Evolutionary conservation across 92 coral and sea anemone species (phyloP).

Genomic region (Zoanthus gigantus): DNA sequence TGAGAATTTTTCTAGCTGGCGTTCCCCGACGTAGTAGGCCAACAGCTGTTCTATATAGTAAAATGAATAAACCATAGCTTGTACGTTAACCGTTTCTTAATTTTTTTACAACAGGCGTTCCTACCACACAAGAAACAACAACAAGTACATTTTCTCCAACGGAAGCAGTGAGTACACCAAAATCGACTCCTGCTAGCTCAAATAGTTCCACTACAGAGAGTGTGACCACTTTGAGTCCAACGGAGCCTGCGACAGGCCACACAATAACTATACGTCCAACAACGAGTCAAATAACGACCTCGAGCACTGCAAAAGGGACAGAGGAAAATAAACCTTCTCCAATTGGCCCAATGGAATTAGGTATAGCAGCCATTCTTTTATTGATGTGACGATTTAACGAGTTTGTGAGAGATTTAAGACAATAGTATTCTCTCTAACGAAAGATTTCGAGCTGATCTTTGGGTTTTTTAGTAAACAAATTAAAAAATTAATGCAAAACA

Average conservation of each 20-base stretch:
- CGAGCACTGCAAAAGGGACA: background rate
- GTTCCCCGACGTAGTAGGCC: too few species aligned
- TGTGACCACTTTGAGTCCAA: background rate
- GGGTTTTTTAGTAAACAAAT: too few species aligned
- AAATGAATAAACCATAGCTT: background rate
- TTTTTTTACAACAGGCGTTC: background rate
- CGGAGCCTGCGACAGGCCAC: background rate
- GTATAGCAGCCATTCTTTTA: background rate
- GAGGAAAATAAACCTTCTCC: conserved; percentile 32
- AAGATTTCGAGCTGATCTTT: too few species aligned
- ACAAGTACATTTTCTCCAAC: conserved; percentile 17
- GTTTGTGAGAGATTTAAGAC: too few species aligned
- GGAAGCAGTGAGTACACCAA: background rate
- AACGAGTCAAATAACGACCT: background rate
- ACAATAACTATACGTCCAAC: conserved; percentile 25
- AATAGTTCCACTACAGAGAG: background rate
- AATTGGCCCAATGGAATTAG: conserved; percentile 2
- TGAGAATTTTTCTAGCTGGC: too few species aligned
- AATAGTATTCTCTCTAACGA: too few species aligned
- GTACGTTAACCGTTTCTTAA: background rate
- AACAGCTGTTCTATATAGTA: too few species aligned
- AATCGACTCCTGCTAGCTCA: background rate
- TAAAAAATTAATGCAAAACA: too few species aligned
- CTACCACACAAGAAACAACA: background rate
- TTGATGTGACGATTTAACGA: too few species aligned